These are phyloP conservation scores for Venustoraphidia nigricollis DNA, from an alignment of 2,888 invertebrate genomes.

Conservation along the genomic window DNA sequence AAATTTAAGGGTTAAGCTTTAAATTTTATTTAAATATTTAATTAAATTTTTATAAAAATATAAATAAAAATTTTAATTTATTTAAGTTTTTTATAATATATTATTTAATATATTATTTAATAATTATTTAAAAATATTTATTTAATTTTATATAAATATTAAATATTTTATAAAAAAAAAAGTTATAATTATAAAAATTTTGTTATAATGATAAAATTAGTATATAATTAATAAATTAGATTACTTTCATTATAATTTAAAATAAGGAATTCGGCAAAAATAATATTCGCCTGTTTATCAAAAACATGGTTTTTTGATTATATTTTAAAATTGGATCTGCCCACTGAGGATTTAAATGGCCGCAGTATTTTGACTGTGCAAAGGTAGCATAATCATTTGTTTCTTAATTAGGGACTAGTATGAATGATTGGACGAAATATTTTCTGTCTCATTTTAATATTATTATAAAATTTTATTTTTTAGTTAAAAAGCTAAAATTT, in stretches of 20 bases:
- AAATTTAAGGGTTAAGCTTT: neutral
- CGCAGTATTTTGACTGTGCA: slow-evolving; percentile 64
- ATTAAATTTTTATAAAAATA: neutral
- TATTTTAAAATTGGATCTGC: slow-evolving; percentile 55
- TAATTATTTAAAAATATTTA: slow-evolving; percentile 1
- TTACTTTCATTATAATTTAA: slow-evolving; percentile 18
- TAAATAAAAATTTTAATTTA: neutral
- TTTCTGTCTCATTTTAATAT: slow-evolving; percentile 39
- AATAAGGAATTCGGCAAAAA: slow-evolving; percentile 47
- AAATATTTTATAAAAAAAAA: neutral
- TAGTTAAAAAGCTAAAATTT: slow-evolving; percentile 50
- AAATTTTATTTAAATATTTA: neutral
- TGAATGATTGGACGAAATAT: slow-evolving; percentile 58
- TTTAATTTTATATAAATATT: neutral
- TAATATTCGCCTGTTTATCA: slow-evolving; percentile 57
- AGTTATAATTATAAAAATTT: neutral
- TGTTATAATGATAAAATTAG: neutral
- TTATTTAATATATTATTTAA: neutral
- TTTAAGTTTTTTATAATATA: neutral
- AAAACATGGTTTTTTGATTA: slow-evolving; percentile 55
- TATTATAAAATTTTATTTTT: slow-evolving; percentile 37
- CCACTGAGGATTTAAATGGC: slow-evolving; percentile 60
- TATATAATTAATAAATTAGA: neutral
- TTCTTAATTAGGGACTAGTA: slow-evolving; percentile 65
- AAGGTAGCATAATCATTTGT: slow-evolving; percentile 72